Base-by-base conservation (phyloP, 2,888 invertebrate genomes). In the Hypomecis punctinalis region DNA sequence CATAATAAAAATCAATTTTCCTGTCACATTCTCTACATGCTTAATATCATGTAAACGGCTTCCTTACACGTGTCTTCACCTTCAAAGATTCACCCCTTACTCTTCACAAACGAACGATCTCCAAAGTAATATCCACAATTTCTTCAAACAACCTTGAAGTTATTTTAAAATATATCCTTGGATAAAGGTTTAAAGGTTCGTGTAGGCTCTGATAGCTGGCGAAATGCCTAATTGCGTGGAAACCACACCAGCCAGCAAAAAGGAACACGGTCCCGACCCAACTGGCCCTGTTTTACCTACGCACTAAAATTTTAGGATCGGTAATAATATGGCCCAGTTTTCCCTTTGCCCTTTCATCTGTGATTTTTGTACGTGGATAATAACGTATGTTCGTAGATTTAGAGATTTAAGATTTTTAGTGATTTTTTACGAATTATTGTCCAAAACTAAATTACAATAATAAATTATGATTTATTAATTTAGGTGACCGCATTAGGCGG, bases 201-300 rank as follows among this genome's bases (percentile, higher is more conserved):
- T 54, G 65, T 56, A 48, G 60, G 61, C 63, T 61, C 51, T 46
- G 66, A 53, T 61, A 54, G 61, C 51, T 39, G 53, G 39, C 39
- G 33, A n/a, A 60, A 63, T 60, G 68, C 59, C 66, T 72, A 71
- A 71, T 69, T 69, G 63, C 57, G 67, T 60, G 63, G 68, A 72
- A 71, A 66, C 71, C 69, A 45, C 65, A 66, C 51, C 42, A 35
- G 47, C 58, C 49, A 43, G 62, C 43, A 46, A 58, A 68, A 68
- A 64, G 61, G 62, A 62, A 52, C 45, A 39, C 39, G 56, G 43
- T 61, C 55, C 43, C 35, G 11, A 56, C 63, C 55, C 49, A n/a
- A n/a, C 53, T 13, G 49, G 56, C 7, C 54, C 47, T 43, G 55
- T 37, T 63, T 55, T 57, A 57, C 47, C 48, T 47, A 47, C 49